phyloP scores from a whole-genome alignment of 2,888 invertebrate genomes.

The Hybos culiciformis region DNA sequence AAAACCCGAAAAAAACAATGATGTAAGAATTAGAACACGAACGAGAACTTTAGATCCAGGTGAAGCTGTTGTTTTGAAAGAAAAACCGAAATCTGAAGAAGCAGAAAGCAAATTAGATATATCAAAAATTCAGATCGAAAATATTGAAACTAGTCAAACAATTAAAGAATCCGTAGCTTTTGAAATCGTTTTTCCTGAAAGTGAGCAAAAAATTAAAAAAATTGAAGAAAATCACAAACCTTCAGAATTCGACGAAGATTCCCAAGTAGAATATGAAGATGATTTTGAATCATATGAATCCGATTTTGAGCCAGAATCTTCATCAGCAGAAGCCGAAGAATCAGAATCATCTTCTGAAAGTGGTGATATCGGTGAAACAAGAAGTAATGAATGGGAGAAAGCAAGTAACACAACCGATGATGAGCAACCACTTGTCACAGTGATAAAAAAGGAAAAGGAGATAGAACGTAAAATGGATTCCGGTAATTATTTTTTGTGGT shows the following conservation, averaged over 20 bases:
- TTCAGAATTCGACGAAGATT: not conserved
- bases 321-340: conserved; percentile 5
- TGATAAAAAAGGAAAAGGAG: conserved; percentile 33
- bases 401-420: conserved; percentile 26
- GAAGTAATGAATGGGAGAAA: conserved; percentile 8
- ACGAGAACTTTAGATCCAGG: conserved; percentile 27
- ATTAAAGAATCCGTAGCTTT: conserved; percentile 28
- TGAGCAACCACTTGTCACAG: conserved; percentile 28
- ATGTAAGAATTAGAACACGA: conserved; percentile 10
- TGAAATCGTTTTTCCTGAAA: conserved; percentile 25
- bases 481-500: conserved; percentile 45
- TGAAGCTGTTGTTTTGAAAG: conserved; percentile 25
- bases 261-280: conserved; percentile 36
- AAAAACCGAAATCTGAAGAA: conserved; percentile 18
- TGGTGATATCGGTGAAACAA: conserved; percentile 1
- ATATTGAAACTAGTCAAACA: not conserved
- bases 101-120: conserved; percentile 1
- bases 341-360: not conserved
- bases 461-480: conserved; percentile 44
- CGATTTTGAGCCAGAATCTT: conserved; percentile 38
- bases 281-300: conserved; percentile 46
- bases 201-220: not conserved
- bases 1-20: not conserved
- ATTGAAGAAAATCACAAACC: conserved; percentile 1
- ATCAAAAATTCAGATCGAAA: not conserved